Evolutionary conservation across 2,888 invertebrate genomes (phyloP), one percentile per base, ranked within the genome.

Genomic region (Perdita meconis): DNA sequence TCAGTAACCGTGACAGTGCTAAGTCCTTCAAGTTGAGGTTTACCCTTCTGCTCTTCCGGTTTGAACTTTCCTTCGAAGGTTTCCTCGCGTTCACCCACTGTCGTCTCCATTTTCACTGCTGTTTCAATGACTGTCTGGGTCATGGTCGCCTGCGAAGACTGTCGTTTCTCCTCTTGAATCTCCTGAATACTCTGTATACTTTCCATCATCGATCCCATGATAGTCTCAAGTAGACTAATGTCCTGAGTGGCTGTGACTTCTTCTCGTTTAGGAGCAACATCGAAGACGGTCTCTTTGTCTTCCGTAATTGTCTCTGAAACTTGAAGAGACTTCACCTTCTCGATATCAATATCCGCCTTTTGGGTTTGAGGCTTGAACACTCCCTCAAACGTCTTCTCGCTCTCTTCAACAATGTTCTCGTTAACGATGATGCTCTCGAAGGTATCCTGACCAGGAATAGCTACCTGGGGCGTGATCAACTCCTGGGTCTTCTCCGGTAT

Each of bases 381-480:
- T 78, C 90, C 91, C 83, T 91, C 84, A 78, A 92, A 91, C 34
- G 87, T 83, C 61, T 89, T 90, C 80, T 93, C 92, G 38, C 92
- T 92, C 57, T 94, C 92, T 79, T 92, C 92, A 24, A 89, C 78
- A 30, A 91, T 66, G 85, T 90, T 93, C 89, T 95, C 94, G 13
- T 92, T 93, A 12, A 95, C 90, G 70, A 94, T 93, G 44, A 95
- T 81, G 86, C 95, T 93, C 88, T 94, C 94, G 65, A 93, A 92
- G 36, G 93, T 91, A 65, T 94, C 93, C 83, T 93, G 93, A 34
- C 88, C 93, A 63, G 92, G 82, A 55, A 89, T 86, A 12, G 94
- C 94, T 55, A 87, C 91, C 61, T 92, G 92, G 22, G 93, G 93
- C 13, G 87, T 85, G 53, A 86, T 86, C 44, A 84, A 73, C 19